Evolutionary conservation across 2,113 vertebrate genomes (phyloP).

Genomic region (Glaucidium brasilianum): DNA sequence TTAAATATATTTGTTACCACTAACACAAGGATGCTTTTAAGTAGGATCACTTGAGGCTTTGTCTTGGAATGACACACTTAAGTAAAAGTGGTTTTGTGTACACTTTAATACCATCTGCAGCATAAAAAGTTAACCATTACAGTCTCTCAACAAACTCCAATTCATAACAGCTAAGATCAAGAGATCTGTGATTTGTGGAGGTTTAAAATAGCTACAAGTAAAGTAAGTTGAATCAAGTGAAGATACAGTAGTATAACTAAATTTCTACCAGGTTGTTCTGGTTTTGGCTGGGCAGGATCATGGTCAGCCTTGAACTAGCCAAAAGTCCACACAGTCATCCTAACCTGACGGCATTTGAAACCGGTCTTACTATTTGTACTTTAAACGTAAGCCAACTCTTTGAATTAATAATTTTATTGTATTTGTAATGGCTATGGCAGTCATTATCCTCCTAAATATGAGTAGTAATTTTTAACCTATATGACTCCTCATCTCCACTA

Average conservation of each 20-base stretch:
- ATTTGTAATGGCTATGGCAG: not conserved
- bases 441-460: not conserved
- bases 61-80: not conserved
- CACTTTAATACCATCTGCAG: not conserved
- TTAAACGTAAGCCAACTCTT: not conserved
- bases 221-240: not conserved
- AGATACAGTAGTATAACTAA: rapidly evolving
- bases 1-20: conserved; percentile 21
- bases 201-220: not conserved
- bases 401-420: not conserved
- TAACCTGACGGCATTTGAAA: not conserved
- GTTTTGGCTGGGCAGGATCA: too few relatives aligned
- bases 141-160: not conserved
- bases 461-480: not conserved
- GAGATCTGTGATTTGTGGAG: not conserved
- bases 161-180: not conserved
- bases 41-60: not conserved
- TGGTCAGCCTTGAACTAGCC: not conserved
- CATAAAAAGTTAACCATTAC: not conserved
- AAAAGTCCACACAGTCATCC: not conserved
- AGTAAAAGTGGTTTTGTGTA: not conserved
- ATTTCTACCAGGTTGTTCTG: not conserved
- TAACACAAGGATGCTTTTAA: not conserved
- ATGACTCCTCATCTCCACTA: not conserved
- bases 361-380: not conserved